Evolutionary conservation across 2,888 invertebrate species (phyloP).

Genomic region (Diarsia rubi): DNA sequence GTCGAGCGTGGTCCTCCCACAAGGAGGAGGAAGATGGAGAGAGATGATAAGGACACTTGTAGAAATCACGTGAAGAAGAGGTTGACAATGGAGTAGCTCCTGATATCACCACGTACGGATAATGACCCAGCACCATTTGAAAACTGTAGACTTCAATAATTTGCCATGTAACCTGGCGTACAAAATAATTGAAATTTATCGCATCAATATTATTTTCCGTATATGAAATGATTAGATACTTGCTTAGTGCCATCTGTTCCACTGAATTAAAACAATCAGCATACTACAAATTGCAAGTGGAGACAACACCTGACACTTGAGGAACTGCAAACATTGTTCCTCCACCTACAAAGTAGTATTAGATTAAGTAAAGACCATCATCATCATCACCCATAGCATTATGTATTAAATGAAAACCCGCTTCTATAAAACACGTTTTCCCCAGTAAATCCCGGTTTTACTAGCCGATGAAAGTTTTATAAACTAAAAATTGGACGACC

Average conservation of each 20-base stretch:
- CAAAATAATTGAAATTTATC: not conserved
- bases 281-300: not conserved
- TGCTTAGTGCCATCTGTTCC: not conserved
- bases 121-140: not conserved
- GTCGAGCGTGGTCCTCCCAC: constrained; percentile 48
- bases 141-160: not conserved
- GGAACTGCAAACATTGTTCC: not conserved
- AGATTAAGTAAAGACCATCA: not conserved
- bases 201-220: constrained; percentile 2
- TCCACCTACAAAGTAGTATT: not conserved
- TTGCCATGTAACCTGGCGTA: not conserved
- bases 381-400: constrained; percentile 2
- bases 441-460: not conserved
- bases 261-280: not conserved
- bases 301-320: not conserved
- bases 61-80: constrained; percentile 70
- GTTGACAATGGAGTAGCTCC: constrained; percentile 57
- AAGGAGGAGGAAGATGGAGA: constrained; percentile 70
- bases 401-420: not conserved
- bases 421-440: not conserved
- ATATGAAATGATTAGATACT: not conserved
- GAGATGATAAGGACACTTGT: constrained; percentile 3
- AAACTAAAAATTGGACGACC: not conserved
- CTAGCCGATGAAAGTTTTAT: not conserved
- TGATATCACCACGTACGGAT: not conserved